Conservation (phyloP, 2,113 vertebrate genomes). For the Oreocharis arfaki region DNA sequence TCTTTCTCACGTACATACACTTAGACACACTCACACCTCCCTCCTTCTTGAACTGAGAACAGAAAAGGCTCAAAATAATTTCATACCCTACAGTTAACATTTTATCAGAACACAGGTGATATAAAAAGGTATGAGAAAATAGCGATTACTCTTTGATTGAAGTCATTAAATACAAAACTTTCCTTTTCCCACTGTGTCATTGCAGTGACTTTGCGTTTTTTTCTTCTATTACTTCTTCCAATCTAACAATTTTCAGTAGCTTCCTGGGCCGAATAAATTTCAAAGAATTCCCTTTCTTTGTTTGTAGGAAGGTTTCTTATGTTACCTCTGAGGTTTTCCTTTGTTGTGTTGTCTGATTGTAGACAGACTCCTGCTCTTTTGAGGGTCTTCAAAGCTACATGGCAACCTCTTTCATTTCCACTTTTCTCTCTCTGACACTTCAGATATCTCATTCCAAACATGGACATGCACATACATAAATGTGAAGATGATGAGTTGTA, state of each 20-base stretch:
- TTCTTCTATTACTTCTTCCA: background rate
- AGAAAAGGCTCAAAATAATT: background rate
- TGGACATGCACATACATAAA: background rate
- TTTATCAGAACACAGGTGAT: background rate
- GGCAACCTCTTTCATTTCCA: background rate
- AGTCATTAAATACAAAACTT: background rate
- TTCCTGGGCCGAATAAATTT: background rate
- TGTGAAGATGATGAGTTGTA: background rate
- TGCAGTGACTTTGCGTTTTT: background rate
- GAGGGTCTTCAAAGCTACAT: background rate
- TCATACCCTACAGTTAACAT: background rate
- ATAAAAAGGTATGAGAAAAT: background rate
- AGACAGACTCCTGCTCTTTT: background rate
- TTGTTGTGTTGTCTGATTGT: background rate
- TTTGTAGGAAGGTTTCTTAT: background rate
- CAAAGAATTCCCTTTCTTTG: background rate
- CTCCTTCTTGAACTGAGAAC: background rate
- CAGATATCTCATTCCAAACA: background rate
- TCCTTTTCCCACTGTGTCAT: background rate
- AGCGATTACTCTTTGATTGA: background rate
- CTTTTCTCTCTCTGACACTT: background rate
- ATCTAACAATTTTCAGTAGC: background rate
- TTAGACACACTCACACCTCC: background rate
- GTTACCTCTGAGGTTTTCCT: background rate
- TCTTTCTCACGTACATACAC: background rate